phyloP scores from a whole-genome alignment of 2,113 vertebrate genomes.

The Haemorhous mexicanus region DNA sequence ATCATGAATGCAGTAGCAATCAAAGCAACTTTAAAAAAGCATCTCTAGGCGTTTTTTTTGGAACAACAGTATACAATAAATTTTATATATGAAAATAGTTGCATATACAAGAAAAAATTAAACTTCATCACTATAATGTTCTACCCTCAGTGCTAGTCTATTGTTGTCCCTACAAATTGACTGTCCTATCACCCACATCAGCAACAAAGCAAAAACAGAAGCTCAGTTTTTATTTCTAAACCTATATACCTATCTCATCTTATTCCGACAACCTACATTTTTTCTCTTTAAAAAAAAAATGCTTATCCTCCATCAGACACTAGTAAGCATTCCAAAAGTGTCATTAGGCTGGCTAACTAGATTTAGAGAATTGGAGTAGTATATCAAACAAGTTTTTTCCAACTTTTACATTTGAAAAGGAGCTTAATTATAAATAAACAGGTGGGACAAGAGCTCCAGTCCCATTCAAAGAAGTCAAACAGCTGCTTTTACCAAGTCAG shows the following conservation, averaged over 20 bases:
- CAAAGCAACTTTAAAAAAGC: not conserved
- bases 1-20: not conserved
- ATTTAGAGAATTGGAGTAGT: conserved; percentile 11
- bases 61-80: not conserved
- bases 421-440: conserved; percentile 11
- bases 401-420: conserved; percentile 30
- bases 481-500: not conserved
- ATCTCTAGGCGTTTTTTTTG: not conserved
- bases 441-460: not conserved
- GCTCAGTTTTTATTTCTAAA: not conserved
- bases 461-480: not conserved
- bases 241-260: not conserved
- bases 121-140: not conserved
- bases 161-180: not conserved
- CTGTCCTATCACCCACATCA: not conserved
- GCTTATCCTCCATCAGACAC: conserved; percentile 17
- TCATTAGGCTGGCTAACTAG: conserved; percentile 24
- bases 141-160: not conserved
- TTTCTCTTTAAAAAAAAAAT: conserved; percentile 38
- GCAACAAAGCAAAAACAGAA: not conserved
- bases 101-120: not conserved
- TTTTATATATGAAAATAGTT: not conserved
- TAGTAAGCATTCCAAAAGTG: conserved; percentile 25
- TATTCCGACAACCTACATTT: conserved; percentile 31
- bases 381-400: not conserved